These are phyloP conservation scores for Ceratina calcarata DNA, from an alignment of 1,140 invertebrate genomes.

Conservation along the genomic window DNA sequence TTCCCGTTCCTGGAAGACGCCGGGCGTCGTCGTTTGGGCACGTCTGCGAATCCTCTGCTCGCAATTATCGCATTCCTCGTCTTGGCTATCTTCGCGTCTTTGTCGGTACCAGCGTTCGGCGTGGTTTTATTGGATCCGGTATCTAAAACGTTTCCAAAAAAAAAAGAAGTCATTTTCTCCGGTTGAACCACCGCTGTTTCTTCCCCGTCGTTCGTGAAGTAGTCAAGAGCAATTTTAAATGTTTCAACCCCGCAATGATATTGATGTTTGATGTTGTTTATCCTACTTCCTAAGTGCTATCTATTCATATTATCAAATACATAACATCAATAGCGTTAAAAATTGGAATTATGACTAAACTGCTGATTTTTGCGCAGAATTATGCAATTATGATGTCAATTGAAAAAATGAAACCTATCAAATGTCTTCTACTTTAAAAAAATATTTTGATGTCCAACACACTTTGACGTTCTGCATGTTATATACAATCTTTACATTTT, in stretches of 20 bases:
- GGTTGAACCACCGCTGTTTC: background rate
- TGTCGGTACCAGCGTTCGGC: constrained; percentile 14
- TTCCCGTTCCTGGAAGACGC: constrained; percentile 32
- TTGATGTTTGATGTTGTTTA: background rate
- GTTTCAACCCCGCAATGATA: background rate
- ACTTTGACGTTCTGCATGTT: no score
- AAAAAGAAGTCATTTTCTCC: background rate
- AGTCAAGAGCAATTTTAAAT: no score
- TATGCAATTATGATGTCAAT: background rate
- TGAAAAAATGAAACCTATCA: no score
- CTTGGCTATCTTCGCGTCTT: constrained; percentile 30
- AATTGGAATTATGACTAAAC: background rate
- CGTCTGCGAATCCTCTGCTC: constrained; percentile 35
- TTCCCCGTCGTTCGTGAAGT: background rate
- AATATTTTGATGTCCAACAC: no score
- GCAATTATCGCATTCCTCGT: constrained; percentile 68
- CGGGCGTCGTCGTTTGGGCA: constrained; percentile 29
- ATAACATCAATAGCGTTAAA: background rate
- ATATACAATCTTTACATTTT: no score
- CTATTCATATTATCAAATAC: background rate
- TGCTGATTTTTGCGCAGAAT: no score
- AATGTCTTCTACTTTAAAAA: no score
- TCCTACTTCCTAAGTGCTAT: no score
- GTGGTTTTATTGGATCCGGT: constrained; percentile 52
- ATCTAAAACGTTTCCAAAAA: constrained; percentile 53